These are phyloP conservation scores for Bungarus multicinctus DNA, from an alignment of 2,113 vertebrate genomes.

Conservation along the genomic window DNA sequence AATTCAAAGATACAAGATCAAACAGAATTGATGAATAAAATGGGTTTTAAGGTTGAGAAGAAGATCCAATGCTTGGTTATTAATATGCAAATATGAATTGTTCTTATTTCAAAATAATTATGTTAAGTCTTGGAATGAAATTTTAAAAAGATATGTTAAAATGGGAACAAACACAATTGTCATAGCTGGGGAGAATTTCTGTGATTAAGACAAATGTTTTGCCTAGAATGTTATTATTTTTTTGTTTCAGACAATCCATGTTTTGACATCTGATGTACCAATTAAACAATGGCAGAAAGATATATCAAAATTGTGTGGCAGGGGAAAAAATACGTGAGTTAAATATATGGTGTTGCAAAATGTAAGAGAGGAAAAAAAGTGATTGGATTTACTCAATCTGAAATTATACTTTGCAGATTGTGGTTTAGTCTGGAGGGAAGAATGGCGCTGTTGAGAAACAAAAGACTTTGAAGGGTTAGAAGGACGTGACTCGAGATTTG, in stretches of 20 bases:
- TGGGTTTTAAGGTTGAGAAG: background rate
- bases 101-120: background rate
- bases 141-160: background rate
- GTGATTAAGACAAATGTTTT: background rate
- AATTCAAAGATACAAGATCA: background rate
- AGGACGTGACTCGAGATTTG: background rate
- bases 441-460: background rate
- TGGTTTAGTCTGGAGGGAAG: background rate
- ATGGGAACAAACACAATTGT: background rate
- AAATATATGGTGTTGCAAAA: background rate
- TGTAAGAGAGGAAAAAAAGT: background rate
- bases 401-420: background rate
- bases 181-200: background rate
- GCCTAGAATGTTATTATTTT: background rate
- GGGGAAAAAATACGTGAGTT: background rate
- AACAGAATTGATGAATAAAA: background rate
- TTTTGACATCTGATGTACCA: background rate
- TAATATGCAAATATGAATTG: background rate
- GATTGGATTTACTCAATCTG: background rate
- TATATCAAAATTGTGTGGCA: background rate
- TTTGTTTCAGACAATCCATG: background rate
- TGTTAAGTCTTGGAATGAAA: background rate
- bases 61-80: background rate
- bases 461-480: background rate
- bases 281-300: background rate